Evolutionary conservation across 64 coral and sea anemone species (phyloP), one percentile per base, ranked within the genome.

Genomic region (Catalaphyllia jardinei): DNA sequence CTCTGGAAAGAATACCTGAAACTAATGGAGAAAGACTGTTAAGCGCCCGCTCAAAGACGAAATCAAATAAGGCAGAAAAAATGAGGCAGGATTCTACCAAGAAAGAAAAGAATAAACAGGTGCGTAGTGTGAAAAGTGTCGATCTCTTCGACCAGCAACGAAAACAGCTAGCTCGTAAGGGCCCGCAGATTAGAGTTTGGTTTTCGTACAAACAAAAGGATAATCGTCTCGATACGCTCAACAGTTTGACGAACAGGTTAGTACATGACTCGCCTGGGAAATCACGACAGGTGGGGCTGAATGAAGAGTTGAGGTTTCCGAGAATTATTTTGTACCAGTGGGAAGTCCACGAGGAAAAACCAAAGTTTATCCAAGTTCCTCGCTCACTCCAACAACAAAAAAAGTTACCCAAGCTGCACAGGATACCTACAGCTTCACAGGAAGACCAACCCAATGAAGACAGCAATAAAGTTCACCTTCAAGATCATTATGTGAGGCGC

Each of bases 71-170:
- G 51, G 76, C 22, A 13, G 46, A 79, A 0, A 55, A 16, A 11
- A 14, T 18, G 25, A 54, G 59, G 1, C 49, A 12, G 22, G 16
- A 79, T 15, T 55, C n/a, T 57, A n/a, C 5, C 49, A 51, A 22
- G 49, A 16, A 20, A 57, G 76, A 79, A n/a, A 52, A 55, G 14
- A 79, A 52, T 12, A 59, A 55, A 10, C n/a, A 79, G 28, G 24
- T 4, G 11, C 28, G 22, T 57, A 13, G 51, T 57, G 11, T 79
- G 76, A 79, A 13, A 79, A 79, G 51, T 17, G 8, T 79, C 10
- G 76, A 79, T 57, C 76, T 79, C n/a, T 79, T 51, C 51, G 49
- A 46, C 18, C 76, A 79, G 49, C 76, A 79, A 79, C 50, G n/a
- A 16, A 19, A 57, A n/a, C 76, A 79, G 3, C 55, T 79, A 27